Evolutionary conservation across 1,140 invertebrate genomes (phyloP), one percentile per base, ranked within the genome.

Genomic region (Diachasma alloeum): DNA sequence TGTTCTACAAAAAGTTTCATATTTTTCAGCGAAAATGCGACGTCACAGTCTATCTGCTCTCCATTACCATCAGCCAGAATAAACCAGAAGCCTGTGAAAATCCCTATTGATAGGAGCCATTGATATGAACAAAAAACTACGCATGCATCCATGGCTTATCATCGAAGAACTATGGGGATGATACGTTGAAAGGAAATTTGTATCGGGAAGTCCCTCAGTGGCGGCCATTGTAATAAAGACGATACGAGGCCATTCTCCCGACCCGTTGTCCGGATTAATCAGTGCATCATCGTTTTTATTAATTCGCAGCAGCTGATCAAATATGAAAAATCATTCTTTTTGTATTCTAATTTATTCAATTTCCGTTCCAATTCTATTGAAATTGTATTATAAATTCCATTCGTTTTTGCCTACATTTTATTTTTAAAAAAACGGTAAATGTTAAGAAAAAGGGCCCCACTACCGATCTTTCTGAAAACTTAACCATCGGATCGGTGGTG

Each of bases 281-380:
- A 69, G 19, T 71, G 2, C n/a, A 24, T 8, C 44, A 24, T 72
- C 13, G 10, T 71, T 72, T 71, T 53, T 48, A 56, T 22, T 72
- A 56, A 26, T 53, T 11, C n/a, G 31, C 24, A 71, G 44, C 70
- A 72, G 46, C 46, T 56, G 70, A 72, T 72, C 70, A 72, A 72
- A 53, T 48, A 24, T 31, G 42, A 24, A 46, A 46, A 44, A 71
- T 15, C 4, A 56, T 31, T 6, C 6, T 31, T 31, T 31, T 31
- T 31, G 6, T 31, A 3, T 31, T 31, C 2, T 6, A 31, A 31
- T 6, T 31, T 6, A 31, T 31, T 31, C 6, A 31, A 31, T 31
- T 31, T 31, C 31, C 31, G 6, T 31, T 31, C 31, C 31, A 31
- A 31, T 6, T 31, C 31, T 6, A 31, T 31, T 31, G 31, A 6